These are phyloP conservation scores for Drosophila micromelanica DNA, from an alignment of 1,140 invertebrate species.

Conservation along the genomic window DNA sequence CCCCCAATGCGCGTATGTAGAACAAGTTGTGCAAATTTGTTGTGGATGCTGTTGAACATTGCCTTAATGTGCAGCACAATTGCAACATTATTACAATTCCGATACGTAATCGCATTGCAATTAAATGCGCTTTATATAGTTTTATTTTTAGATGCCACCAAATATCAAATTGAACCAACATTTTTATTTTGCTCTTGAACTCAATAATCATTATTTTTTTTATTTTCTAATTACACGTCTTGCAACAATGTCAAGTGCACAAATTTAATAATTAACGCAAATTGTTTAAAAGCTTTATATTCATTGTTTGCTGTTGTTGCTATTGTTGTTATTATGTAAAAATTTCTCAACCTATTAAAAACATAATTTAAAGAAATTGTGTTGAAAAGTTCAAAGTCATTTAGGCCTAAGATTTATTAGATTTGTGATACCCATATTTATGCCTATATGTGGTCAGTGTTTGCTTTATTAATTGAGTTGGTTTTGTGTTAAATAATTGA, in stretches of 20 bases:
- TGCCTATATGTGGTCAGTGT: slow-evolving; percentile 35
- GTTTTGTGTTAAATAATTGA: slow-evolving; percentile 51
- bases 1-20: slow-evolving; percentile 17
- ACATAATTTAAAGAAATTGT: slow-evolving; percentile 9
- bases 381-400: slow-evolving; percentile 52
- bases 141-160: slow-evolving; percentile 49
- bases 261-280: slow-evolving; percentile 32
- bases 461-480: slow-evolving; percentile 59
- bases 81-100: slow-evolving; percentile 4
- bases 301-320: slow-evolving; percentile 18
- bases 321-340: slow-evolving; percentile 16
- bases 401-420: slow-evolving; percentile 55
- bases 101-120: slow-evolving; percentile 33
- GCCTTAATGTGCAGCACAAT: slow-evolving; percentile 13
- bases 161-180: slow-evolving; percentile 14
- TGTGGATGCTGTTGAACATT: slow-evolving; percentile 13
- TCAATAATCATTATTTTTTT: slow-evolving; percentile 52
- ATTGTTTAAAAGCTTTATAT: slow-evolving; percentile 39
- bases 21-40: slow-evolving; percentile 21
- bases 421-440: slow-evolving; percentile 61
- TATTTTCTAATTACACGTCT: slow-evolving; percentile 49
- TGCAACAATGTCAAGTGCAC: slow-evolving; percentile 77
- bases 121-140: slow-evolving; percentile 79
- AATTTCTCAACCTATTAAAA: slow-evolving; percentile 38
- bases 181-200: slow-evolving; percentile 64